These are phyloP conservation scores for Anguilla pacifica DNA, from an alignment of 2,797 vertebrate genomes.

Conservation along the genomic window DNA sequence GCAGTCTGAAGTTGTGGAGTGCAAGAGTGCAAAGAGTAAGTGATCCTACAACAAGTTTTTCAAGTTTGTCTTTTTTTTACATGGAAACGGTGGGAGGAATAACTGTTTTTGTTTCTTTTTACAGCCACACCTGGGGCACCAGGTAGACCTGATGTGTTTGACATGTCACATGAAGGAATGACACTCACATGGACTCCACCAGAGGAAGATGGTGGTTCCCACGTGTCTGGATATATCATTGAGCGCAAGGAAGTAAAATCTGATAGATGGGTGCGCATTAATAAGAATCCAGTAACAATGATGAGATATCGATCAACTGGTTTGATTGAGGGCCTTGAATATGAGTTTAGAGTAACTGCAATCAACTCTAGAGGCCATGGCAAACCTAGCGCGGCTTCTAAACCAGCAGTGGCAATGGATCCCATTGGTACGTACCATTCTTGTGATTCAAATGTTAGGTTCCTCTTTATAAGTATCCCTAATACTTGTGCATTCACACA, in stretches of 20 bases:
- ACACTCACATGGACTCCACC: constrained; percentile 93
- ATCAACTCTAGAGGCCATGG: constrained; percentile 92
- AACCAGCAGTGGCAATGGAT: constrained; percentile 89
- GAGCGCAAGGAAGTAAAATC: constrained; percentile 93
- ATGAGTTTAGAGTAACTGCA: constrained; percentile 92
- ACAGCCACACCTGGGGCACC: constrained; percentile 90
- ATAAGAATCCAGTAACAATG: constrained; percentile 96
- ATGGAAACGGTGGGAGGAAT: constrained; percentile 2
- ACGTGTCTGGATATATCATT: constrained; percentile 91
- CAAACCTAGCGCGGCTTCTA: constrained; percentile 89
- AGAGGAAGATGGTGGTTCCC: constrained; percentile 91
- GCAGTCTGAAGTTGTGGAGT: constrained; percentile 95
- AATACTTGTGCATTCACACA: not conserved
- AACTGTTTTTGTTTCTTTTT: constrained; percentile 7
- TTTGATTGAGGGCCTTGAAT: constrained; percentile 92
- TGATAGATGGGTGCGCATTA: constrained; percentile 92
- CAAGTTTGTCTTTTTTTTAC: not conserved
- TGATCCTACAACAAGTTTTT: constrained; percentile 38
- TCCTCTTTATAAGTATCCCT: not conserved
- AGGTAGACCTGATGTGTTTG: constrained; percentile 87
- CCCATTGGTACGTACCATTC: constrained; percentile 83
- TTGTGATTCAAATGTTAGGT: not conserved
- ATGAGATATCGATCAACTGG: constrained; percentile 96
- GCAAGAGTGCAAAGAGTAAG: constrained; percentile 95
- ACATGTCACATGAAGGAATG: constrained; percentile 95